These are phyloP conservation scores for Xyrichtys novacula DNA, from an alignment of 2,797 vertebrate genomes.

Conservation along the genomic window DNA sequence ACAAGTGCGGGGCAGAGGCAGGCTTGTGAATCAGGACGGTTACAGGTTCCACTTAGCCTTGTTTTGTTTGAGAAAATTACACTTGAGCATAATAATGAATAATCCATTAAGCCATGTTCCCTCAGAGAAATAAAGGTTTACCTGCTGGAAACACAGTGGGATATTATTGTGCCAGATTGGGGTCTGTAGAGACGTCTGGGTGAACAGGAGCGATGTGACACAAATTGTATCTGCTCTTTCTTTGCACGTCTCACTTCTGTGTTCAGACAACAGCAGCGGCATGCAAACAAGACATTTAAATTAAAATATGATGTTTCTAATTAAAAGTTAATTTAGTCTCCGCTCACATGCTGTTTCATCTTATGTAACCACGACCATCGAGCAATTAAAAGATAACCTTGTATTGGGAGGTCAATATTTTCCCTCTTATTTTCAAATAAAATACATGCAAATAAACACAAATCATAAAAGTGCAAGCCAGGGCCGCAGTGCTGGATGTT, in stretches of 20 bases:
- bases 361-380: slow-evolving; percentile 59
- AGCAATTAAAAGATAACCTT: slow-evolving; percentile 76
- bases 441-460: slow-evolving; percentile 52
- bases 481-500: slow-evolving; percentile 43
- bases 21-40: background rate
- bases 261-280: slow-evolving; percentile 48
- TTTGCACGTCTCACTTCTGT: slow-evolving; percentile 19
- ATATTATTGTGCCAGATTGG: slow-evolving; percentile 30
- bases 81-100: slow-evolving; percentile 7
- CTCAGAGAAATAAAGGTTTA: slow-evolving; percentile 13
- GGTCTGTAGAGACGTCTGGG: slow-evolving; percentile 10
- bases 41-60: slow-evolving; percentile 34
- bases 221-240: background rate
- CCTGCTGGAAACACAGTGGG: slow-evolving; percentile 27
- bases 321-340: slow-evolving; percentile 74
- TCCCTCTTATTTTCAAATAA: slow-evolving; percentile 54
- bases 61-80: slow-evolving; percentile 30
- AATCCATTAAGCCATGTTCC: slow-evolving; percentile 16
- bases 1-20: background rate
- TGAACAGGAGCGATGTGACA: slow-evolving; percentile 6
- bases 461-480: slow-evolving; percentile 32
- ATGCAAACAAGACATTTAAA: slow-evolving; percentile 59
- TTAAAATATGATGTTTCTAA: slow-evolving; percentile 73
- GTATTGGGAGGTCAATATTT: slow-evolving; percentile 65
- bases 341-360: slow-evolving; percentile 45